These are phyloP conservation scores for Oreochromis niloticus DNA, from an alignment of 2,113 vertebrate species.

Conservation along the genomic window DNA sequence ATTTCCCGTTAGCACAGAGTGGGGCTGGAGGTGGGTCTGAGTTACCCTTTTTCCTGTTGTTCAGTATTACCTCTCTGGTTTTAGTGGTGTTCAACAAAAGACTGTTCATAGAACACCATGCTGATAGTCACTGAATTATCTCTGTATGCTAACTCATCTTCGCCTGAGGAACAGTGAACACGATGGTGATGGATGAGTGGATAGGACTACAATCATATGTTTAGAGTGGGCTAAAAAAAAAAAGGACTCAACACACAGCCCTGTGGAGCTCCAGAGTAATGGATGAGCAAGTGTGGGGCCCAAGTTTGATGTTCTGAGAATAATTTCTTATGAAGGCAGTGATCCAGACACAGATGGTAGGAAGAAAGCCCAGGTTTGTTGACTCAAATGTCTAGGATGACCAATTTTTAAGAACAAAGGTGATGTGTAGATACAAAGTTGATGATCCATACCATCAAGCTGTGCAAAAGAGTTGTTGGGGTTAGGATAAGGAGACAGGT, in stretches of 20 bases:
- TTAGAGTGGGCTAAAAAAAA: background rate
- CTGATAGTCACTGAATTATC: background rate
- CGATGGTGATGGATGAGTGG: background rate
- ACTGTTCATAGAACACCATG: background rate
- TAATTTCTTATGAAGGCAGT: background rate
- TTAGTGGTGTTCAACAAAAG: background rate
- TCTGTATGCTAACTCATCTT: background rate
- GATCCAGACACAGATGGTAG: background rate
- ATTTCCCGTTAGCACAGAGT: background rate
- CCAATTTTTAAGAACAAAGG: background rate
- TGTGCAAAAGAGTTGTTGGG: background rate
- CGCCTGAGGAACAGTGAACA: background rate
- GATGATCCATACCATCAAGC: background rate
- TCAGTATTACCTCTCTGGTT: background rate
- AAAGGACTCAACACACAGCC: background rate
- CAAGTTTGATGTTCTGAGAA: background rate
- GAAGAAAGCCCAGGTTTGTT: background rate
- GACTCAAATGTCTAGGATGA: background rate
- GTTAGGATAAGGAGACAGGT: background rate
- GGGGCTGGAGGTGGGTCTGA: background rate
- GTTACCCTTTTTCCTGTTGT: background rate
- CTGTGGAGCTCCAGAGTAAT: background rate
- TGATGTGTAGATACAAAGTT: background rate
- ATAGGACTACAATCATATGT: background rate
- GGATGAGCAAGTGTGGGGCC: background rate